Conservation (phyloP, 2,888 invertebrate species). For the Geophilus truncorum region DNA sequence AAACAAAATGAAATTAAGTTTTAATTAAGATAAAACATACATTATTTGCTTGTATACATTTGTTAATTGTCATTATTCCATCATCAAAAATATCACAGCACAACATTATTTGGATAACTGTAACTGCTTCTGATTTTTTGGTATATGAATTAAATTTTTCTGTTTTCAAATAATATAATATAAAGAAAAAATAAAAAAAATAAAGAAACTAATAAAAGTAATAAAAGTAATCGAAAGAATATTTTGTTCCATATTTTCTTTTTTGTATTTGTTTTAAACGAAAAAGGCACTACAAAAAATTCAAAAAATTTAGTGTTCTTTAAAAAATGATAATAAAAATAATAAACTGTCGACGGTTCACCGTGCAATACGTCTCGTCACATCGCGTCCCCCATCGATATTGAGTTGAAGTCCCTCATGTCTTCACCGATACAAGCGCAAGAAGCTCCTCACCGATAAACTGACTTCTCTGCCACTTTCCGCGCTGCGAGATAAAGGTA, state of each 20-base stretch:
- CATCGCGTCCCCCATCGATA: neutral
- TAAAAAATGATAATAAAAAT: neutral
- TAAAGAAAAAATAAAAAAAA: neutral
- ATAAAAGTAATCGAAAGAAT: neutral
- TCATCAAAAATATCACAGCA: slow-evolving; percentile 10
- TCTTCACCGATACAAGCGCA: neutral
- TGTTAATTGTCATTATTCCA: neutral
- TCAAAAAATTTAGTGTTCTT: neutral
- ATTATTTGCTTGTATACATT: neutral
- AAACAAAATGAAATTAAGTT: neutral
- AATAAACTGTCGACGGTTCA: neutral
- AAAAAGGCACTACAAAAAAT: neutral
- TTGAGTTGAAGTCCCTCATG: neutral
- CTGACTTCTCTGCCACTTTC: neutral
- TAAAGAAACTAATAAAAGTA: neutral
- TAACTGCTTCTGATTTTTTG: slow-evolving; percentile 1
- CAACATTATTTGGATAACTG: neutral
- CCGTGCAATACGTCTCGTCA: neutral
- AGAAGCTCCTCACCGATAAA: neutral
- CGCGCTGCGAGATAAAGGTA: slow-evolving; percentile 18
- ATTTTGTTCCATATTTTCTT: neutral
- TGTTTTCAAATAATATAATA: no score
- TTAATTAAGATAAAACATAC: neutral
- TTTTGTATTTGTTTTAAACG: no score
- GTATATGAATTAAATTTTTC: neutral